Conservation (phyloP, 2,888 invertebrate species). For the Lithophane semibrunnea region DNA sequence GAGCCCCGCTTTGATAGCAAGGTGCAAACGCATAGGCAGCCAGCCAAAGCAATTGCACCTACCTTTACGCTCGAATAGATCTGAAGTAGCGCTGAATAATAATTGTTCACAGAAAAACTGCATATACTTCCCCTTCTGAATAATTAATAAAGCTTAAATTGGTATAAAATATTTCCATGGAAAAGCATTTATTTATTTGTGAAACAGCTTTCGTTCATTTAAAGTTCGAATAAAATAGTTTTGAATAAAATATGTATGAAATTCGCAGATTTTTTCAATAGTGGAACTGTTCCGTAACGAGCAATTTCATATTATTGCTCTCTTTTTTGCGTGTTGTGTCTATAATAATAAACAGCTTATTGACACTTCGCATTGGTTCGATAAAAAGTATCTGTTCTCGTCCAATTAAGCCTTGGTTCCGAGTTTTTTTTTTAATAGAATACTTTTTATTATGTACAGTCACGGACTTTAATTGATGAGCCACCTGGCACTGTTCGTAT, state of each 20-base stretch:
- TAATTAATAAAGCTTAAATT: background rate
- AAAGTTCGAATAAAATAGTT: background rate
- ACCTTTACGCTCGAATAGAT: background rate
- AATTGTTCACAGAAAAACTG: background rate
- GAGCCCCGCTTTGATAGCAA: slow-evolving; percentile 5
- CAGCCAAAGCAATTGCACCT: slow-evolving; percentile 4
- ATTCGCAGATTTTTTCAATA: background rate
- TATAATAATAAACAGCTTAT: background rate
- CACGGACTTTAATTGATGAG: no score
- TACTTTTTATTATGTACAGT: no score
- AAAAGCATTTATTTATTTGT: background rate
- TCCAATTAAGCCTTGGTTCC: background rate
- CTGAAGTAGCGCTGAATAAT: background rate
- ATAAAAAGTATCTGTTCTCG: background rate
- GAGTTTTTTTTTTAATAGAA: background rate
- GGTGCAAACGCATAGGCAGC: slow-evolving; percentile 3
- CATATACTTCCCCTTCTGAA: background rate
- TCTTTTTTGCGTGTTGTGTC: background rate
- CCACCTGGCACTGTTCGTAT: no score
- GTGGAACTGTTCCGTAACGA: background rate
- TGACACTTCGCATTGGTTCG: background rate
- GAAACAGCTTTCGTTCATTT: background rate
- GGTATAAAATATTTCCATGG: background rate
- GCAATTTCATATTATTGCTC: background rate
- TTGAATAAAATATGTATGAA: background rate